These are phyloP conservation scores for Hartigia nigra DNA, from an alignment of 2,888 invertebrate species.

Conservation along the genomic window DNA sequence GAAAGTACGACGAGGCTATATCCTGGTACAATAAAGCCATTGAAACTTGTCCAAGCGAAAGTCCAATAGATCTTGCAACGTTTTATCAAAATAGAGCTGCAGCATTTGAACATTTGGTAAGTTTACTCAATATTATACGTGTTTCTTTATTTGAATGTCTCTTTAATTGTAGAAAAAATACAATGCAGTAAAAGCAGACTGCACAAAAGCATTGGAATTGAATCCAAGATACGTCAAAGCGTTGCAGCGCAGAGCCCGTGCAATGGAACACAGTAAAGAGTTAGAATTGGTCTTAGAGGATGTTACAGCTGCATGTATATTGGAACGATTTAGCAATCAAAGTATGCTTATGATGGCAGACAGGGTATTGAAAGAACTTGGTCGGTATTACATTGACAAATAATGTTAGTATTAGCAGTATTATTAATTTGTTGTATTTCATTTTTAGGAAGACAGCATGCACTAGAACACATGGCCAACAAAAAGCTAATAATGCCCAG, in stretches of 20 bases:
- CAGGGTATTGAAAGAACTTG: conserved; percentile 85
- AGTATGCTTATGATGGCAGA: conserved; percentile 86
- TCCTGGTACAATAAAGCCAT: conserved; percentile 92
- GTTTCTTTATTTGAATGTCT: not conserved
- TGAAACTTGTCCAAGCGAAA: conserved; percentile 83
- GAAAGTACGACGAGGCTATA: conserved; percentile 93
- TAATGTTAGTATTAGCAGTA: not conserved
- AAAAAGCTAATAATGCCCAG: conserved; percentile 84
- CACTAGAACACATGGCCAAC: conserved; percentile 77
- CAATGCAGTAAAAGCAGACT: conserved; percentile 87
- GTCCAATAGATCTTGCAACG: conserved; percentile 82
- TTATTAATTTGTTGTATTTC: not conserved
- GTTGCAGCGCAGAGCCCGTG: conserved; percentile 84
- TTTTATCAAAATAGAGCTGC: conserved; percentile 97
- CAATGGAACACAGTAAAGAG: conserved; percentile 83
- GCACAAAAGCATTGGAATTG: conserved; percentile 83
- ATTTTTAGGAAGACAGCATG: conserved; percentile 71
- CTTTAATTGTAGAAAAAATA: conserved; percentile 73
- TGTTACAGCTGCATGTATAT: conserved; percentile 90
- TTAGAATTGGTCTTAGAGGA: conserved; percentile 88
- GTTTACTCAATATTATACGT: conserved; percentile 2
- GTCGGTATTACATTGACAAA: conserved; percentile 56
- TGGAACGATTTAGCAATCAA: conserved; percentile 89
- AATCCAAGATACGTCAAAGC: conserved; percentile 92
- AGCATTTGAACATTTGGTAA: conserved; percentile 88